Evolutionary conservation across 2,113 vertebrate species (phyloP), one percentile per base, ranked within the genome.

Genomic region (Gymnorhina tibicen): DNA sequence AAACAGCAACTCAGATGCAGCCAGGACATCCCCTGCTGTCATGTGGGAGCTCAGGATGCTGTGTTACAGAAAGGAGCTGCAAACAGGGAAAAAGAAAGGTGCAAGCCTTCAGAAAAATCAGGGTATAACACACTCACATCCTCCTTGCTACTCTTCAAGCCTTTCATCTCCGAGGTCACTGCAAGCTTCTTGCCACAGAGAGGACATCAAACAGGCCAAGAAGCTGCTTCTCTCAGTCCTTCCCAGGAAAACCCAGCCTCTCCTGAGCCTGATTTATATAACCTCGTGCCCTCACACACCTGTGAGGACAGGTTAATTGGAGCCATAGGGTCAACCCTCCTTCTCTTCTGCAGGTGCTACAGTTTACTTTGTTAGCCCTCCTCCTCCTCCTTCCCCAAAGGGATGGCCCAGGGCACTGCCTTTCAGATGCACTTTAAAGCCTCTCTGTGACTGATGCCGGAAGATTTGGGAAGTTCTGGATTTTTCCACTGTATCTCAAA

Each of bases 21-120:
- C 4, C 72, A 92, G 46, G 35, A 30, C 49, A 32, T 53, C 6
- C n/a, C 70, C 37, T 87, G 74, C 56, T 67, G 27, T 5, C 3
- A 1, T 0, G 0, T 3, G 12, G 26, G 5, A 52, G 56, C 53
- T 56, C 39, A 60, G 52, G 70, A 62, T 8, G 9, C 33, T 62
- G 33, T 7, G 15, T 3, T 17, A 18, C 10, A 69, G 33, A 53
- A 79, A 74, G 2, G 27, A 46, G 11, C 42, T 24, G 5, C 41
- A 42, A 77, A 87, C 0, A 66, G 4, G 13, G 5, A 46, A 56
- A 55, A 79, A 52, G 16, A 56, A 75, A 52, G 2, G 10, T 4
- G 1, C 3, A 37, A 80, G 3, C 6, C 28, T 26, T 67, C 44
- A 82, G 27, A 78, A 68, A 74, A 55, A 41, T 1, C 22, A 9